Evolutionary conservation across 2,888 invertebrate species (phyloP), one percentile per base, ranked within the genome.

Genomic region (Mimas tiliae): DNA sequence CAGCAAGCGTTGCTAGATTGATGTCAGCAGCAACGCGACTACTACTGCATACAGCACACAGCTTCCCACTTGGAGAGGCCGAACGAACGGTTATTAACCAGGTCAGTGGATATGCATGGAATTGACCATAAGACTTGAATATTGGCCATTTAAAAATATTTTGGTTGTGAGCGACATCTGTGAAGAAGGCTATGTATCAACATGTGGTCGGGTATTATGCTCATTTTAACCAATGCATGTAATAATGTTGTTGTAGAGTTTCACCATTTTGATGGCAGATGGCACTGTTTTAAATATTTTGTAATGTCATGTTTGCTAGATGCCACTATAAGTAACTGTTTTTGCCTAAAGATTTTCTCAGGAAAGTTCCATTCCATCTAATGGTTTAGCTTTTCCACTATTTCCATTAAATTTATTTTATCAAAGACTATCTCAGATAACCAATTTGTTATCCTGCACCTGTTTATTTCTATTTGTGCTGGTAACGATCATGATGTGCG

Each of bases 31-130:
- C 97, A 65, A 94, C 95, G 65, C 86, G 95, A 47, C 95, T 97
- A 84, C 86, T 98, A 74, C 94, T 95, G 67, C 94, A 95, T 72
- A 96, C 96, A 0, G 95, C 95, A 0, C 96, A 96, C 66, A 95
- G 94, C 66, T 97, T 96, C 87, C 96, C 96, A 6, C 89, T 96
- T 64, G 95, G 94, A 4, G 96, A 96, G 68, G 95, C 95, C 4
- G 96, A 96, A 82, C 89, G 95, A 64, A 95, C 95, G 69, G 96
- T 96, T 16, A 90, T 95, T 63, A 95, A 94, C 74, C 95, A 95
- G 93, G 95, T 94, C 33, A 55, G 58, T 38, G 9, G n/a, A 0
- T 38, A 6, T 38, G 9, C 3, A 38, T 9, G 8, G 38, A 9
- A 38, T 38, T 6, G 9, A 9, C 8, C 7, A 38, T 38, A 3